Evolutionary conservation across 2,888 invertebrate species (phyloP).

Genomic region (Gari tellinella): DNA sequence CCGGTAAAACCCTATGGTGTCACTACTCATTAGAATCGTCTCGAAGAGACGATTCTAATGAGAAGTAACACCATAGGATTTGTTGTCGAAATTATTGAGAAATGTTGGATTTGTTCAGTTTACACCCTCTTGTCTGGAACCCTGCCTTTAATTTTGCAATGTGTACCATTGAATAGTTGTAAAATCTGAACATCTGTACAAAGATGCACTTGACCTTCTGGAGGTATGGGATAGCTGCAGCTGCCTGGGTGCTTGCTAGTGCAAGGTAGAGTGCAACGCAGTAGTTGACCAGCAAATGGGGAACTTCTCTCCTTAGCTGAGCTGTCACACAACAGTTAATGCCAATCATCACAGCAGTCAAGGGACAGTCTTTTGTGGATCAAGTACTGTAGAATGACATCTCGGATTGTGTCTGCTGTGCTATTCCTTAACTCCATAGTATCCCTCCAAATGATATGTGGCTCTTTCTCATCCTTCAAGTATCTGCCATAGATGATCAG

Average conservation of each 20-base stretch:
- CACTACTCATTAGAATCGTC: too few species aligned
- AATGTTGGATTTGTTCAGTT: too few species aligned
- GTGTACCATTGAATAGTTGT: conserved; percentile 34
- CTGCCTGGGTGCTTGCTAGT: conserved; percentile 34
- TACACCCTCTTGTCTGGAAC: too few species aligned
- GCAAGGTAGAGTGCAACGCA: conserved; percentile 51
- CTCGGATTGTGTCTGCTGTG: conserved; percentile 36
- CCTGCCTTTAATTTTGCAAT: conserved; percentile 13
- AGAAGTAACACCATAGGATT: too few species aligned
- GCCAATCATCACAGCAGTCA: conserved; percentile 48
- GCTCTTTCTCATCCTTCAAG: not conserved
- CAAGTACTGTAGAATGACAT: conserved; percentile 12
- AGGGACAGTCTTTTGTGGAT: conserved; percentile 5
- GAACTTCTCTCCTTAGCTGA: conserved; percentile 10
- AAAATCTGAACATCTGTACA: conserved; percentile 40
- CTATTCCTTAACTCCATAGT: conserved; percentile 24
- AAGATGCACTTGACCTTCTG: conserved; percentile 38
- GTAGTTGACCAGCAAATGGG: conserved; percentile 38
- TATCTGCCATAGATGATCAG: conserved; percentile 29
- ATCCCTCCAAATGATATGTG: conserved; percentile 14
- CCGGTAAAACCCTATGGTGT: too few species aligned
- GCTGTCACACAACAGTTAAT: conserved; percentile 24
- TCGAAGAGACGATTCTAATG: too few species aligned
- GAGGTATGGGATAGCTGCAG: conserved; percentile 17
- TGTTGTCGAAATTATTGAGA: too few species aligned